Base-by-base conservation (phyloP, 2,888 invertebrate genomes). In the Lithophane socia region DNA sequence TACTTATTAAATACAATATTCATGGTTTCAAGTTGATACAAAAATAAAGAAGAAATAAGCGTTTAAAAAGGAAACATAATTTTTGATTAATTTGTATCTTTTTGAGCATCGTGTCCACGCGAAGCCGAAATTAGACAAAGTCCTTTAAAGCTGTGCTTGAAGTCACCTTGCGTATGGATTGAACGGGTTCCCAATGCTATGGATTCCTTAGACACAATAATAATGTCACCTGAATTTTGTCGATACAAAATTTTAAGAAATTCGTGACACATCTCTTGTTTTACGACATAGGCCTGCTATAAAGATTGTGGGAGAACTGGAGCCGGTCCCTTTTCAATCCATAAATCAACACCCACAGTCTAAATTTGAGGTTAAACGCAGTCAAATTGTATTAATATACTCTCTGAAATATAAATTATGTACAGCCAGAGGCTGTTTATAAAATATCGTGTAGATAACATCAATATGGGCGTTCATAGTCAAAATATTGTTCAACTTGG, bases 401-500 rank as follows among this genome's bases (percentile, higher is more conserved):
- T 85, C 66, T 73, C 58, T 75, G 68, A 67, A 71, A 74, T 75
- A 79, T 82, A 61, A 85, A 75, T 81, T 82, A 74, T 85, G 61
- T 75, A 61, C 37, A 65, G 76, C 84, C 56, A 52, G 44, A 85
- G 87, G 84, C 82, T 80, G 67, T 82, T 73, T 76, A 63, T 75
- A 75, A 87, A 76, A 88, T 83, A 89, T 82, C 77, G 80, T 68
- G 21, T 64, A 82, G 89, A 87, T 85, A 86, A 82, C 71, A 88
- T 86, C 87, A 65, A 72, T 74, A 77, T 76, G 75, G 75, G 70
- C 66, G 56, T 81, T 84, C 75, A 70, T 63, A 79, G 74, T 86
- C 83, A 88, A 88, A 89, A 88, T 89, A 89, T 88, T 84, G 84
- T 87, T 87, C 83, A 82, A 87, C 82, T 87, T 90, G 89, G 87